These are phyloP conservation scores for Cryptosula pallasiana DNA, from an alignment of 2,888 invertebrate genomes.

Conservation along the genomic window DNA sequence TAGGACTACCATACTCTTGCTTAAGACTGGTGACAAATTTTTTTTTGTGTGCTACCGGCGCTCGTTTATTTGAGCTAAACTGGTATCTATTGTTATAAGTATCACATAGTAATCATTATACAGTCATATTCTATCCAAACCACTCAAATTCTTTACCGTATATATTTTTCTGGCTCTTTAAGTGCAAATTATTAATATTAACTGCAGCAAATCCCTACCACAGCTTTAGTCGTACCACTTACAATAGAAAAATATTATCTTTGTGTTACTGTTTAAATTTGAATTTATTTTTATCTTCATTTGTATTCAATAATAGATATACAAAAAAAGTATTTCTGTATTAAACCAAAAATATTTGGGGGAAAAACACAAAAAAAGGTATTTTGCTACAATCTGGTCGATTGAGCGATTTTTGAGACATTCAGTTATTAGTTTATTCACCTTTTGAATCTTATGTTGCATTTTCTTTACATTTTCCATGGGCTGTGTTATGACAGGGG, in stretches of 20 bases:
- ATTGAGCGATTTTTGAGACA: slow-evolving; percentile 21
- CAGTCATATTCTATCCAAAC: slow-evolving; percentile 23
- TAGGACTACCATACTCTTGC: slow-evolving; percentile 6
- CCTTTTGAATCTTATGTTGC: slow-evolving; percentile 21
- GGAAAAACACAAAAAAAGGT: slow-evolving; percentile 17
- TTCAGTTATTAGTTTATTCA: slow-evolving; percentile 17
- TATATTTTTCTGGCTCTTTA: slow-evolving; percentile 20
- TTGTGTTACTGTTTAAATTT: slow-evolving; percentile 9
- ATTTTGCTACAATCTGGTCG: slow-evolving; percentile 7
- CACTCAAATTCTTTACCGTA: slow-evolving; percentile 20
- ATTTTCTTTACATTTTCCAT: slow-evolving; percentile 18
- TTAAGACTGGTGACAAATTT: slow-evolving; percentile 21
- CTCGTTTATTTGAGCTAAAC: slow-evolving; percentile 5
- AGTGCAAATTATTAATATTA: slow-evolving; percentile 22
- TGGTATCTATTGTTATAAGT: neutral
- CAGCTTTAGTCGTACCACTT: slow-evolving; percentile 22
- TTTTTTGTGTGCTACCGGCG: slow-evolving; percentile 10
- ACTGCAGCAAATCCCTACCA: slow-evolving; percentile 23
- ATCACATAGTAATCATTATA: slow-evolving; percentile 22
- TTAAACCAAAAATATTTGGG: neutral
- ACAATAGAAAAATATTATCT: neutral
- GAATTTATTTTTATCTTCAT: slow-evolving; percentile 13
- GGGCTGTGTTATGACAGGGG: neutral
- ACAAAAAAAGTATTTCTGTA: neutral
- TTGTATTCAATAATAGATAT: neutral